Evolutionary conservation across 2,797 vertebrate genomes (phyloP), one percentile per base, ranked within the genome.

Genomic region (Lithobates pipiens): DNA sequence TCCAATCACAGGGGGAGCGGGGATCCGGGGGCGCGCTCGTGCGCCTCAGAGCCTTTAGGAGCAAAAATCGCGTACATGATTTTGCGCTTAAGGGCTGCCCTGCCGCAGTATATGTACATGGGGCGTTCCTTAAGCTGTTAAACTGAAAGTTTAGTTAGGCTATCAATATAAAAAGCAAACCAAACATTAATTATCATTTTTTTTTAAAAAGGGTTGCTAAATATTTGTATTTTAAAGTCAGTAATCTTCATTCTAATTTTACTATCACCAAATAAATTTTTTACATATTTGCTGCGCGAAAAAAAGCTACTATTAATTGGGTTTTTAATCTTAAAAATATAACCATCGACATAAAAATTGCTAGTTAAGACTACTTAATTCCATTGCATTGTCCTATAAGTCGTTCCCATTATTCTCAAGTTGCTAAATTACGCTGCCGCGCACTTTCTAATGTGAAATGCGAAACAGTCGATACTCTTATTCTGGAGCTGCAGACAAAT

Each of bases 391-490:
- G 80, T 77, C 84, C 84, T 81, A 69, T 81, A 81, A 86, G 84
- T 76, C 44, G 11, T 18, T 80, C 57, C 84, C 86, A 73, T 50
- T 3, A 75, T 90, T 90, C 72, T 80, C 27, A 73, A 86, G 71
- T 71, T 54, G 88, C 88, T 85, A 84, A 90, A 90, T 89, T 91
- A 89, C 88, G 88, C 84, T 46, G 80, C 75, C 65, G 0, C 5
- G 46, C 39, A 85, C 87, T 91, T 91, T 81, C 73, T 89, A 86
- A 74, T 86, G 18, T 79, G 88, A 85, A 88, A 71, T n/a, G 70
- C 15, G 84, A 21, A 10, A 89, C 90, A 90, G 82, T 88, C 88
- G 80, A 86, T 88, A 88, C 89, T 92, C 92, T 89, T 85, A 39
- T 57, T 85, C 85, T 84, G 46, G 46, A 89, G 81, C 75, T 78